Evolutionary conservation across 2,888 invertebrate genomes (phyloP), one percentile per base, ranked within the genome.

Genomic region (Lithophane semibrunnea): DNA sequence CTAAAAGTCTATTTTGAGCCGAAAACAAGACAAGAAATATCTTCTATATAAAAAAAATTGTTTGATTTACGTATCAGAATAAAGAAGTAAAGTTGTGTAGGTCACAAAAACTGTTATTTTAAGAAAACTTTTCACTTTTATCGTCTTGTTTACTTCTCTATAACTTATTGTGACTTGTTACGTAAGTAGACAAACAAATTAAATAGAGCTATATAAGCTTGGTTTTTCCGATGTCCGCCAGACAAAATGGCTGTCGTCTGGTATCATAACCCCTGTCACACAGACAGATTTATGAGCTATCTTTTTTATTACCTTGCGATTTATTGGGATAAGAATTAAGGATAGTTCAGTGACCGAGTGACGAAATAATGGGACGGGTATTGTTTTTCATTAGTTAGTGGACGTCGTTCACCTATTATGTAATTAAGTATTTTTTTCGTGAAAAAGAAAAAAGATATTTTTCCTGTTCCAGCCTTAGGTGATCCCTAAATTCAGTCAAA

Each of bases 81-180:
- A 58, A 18, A 70, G 42, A 65, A 69, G 7, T 29, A 49, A 78
- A 60, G 66, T 77, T 67, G 52, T 76, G 24, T 66, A 18, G 2
- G 47, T 68, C 72, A 77, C 75, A 82, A 65, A 74, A 63, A 70
- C 61, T 21, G 54, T 80, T 83, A 82, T 86, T 80, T 81, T 72
- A 56, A 47, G 67, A 10, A 60, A 83, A 79, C 67, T 86, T 88
- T 87, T 85, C 58, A 79, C 60, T 83, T 85, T 89, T 89, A 89
- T 90, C 71, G 87, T 77, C 77, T 89, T 90, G 88, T 90, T 89
- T 89, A 75, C 78, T 77, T 74, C 71, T 78, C 69, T 67, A 24
- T 73, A 67, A 63, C 65, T 52, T 82, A 71, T 79, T 73, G 73
- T 67, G 58, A 68, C 42, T 44, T 71, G 76, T 80, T 83, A 83